These are phyloP conservation scores for Lamellibrachia satsuma DNA, from an alignment of 2,888 invertebrate species.

Conservation along the genomic window DNA sequence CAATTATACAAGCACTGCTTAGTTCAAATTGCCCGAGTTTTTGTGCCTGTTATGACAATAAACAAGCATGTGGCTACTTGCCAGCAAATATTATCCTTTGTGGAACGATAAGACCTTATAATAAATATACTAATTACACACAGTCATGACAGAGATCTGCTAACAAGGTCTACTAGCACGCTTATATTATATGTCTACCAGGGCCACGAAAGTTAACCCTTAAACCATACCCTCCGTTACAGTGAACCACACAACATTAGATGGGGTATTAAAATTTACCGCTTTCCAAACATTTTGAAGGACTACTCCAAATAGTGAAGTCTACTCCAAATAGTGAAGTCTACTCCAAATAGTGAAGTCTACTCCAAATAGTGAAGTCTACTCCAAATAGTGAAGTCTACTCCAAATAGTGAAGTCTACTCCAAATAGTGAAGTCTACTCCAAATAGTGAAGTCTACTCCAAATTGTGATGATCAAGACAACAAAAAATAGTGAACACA, in stretches of 20 bases:
- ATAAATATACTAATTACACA: background rate
- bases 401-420: too few relatives aligned
- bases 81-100: background rate
- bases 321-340: background rate
- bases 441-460: too few relatives aligned
- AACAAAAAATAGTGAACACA: too few relatives aligned
- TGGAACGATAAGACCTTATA: background rate
- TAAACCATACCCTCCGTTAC: background rate
- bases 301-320: too few relatives aligned
- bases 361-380: background rate
- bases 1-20: slow-evolving; percentile 9
- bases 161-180: background rate
- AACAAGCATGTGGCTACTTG: slow-evolving; percentile 6
- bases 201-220: background rate
- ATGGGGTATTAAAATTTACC: too few relatives aligned
- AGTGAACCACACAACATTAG: too few relatives aligned
- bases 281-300: too few relatives aligned
- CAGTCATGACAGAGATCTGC: background rate
- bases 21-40: slow-evolving; percentile 6
- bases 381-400: too few relatives aligned
- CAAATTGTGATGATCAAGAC: background rate
- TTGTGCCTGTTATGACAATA: background rate
- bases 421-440: too few relatives aligned
- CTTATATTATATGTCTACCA: background rate
- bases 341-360: too few relatives aligned